Percentiles rank a stretch among this genome's conserved stretches.
These are phyloP conservation scores for Oithona nana DNA, from an alignment of 2,888 invertebrate genomes.

Conservation along the genomic window DNA sequence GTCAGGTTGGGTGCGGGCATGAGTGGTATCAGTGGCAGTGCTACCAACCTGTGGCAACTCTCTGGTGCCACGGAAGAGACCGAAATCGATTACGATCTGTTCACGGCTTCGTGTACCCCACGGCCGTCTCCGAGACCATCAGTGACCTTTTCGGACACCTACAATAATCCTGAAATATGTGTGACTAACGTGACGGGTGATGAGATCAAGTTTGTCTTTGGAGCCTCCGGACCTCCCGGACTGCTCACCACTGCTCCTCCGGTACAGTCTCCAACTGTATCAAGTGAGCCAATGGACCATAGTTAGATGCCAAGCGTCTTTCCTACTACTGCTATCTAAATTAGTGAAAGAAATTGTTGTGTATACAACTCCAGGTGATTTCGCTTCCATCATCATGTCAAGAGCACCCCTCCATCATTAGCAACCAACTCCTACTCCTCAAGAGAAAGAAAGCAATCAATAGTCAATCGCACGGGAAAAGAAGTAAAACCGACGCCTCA, in stretches of 20 bases:
- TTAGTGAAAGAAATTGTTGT: too few relatives aligned
- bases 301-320: background rate
- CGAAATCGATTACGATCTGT: background rate
- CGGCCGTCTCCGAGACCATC: background rate
- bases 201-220: constrained; percentile 2
- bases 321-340: too few relatives aligned
- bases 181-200: constrained; percentile 13
- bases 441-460: too few relatives aligned
- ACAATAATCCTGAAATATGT: constrained; percentile 6
- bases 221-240: background rate
- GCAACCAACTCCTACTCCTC: too few relatives aligned
- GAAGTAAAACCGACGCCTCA: too few relatives aligned
- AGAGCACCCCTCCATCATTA: too few relatives aligned
- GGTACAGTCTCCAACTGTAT: too few relatives aligned
- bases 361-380: too few relatives aligned
- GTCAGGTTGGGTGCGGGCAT: background rate
- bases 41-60: background rate
- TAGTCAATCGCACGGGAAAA: too few relatives aligned
- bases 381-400: too few relatives aligned
- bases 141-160: background rate
- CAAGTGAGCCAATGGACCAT: constrained; percentile 1
- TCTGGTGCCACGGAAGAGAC: background rate
- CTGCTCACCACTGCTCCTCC: background rate
- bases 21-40: background rate
- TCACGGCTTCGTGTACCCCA: background rate